Base-by-base conservation (phyloP, 1,140 invertebrate species). In the Heliothis virescens region DNA sequence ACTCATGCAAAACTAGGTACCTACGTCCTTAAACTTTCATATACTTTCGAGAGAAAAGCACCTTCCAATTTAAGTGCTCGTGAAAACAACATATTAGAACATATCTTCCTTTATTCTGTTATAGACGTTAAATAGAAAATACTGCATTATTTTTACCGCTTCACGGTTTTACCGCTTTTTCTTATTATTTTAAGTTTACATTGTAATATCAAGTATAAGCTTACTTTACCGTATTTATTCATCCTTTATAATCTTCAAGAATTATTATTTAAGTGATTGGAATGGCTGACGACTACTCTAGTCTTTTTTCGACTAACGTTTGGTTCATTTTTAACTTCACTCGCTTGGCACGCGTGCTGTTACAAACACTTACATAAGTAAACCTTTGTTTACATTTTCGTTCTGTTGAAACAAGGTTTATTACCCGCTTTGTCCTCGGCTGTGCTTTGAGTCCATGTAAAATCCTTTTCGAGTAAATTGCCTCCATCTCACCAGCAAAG, bases 381-480 rank as follows among this genome's bases (percentile, higher is more conserved):
- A 79, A 65, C 62, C 71, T 52, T 79, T 87, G 86, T 86, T 89
- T 88, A 88, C 85, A 82, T 83, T 84, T 83, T 84, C 85, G 84
- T 86, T 87, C 82, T 76, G 76, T 83, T 86, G 82, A 87, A 89
- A 86, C 82, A 84, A 83, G 85, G 83, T 87, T 90, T 91, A 89
- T 91, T 90, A 86, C 84, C 79, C 85, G 83, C 83, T 87, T 87
- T 85, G 86, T 89, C 84, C 74, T 81, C 79, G 80, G 69, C 79
- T 80, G 80, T 81, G 77, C 82, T 83, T 85, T 88, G 82, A 79
- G 82, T 80, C 78, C 81, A 87, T 83, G 85, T 86, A 86, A 89
- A 90, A 87, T 87, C 80, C 80, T 89, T 88, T 88, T 79, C 78
- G 59, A 84, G 83, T 86, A 90, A 92, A 92, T 90, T 90, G 88